These are phyloP conservation scores for Hesperophylax magnus DNA, from an alignment of 1,140 invertebrate species.

Conservation along the genomic window DNA sequence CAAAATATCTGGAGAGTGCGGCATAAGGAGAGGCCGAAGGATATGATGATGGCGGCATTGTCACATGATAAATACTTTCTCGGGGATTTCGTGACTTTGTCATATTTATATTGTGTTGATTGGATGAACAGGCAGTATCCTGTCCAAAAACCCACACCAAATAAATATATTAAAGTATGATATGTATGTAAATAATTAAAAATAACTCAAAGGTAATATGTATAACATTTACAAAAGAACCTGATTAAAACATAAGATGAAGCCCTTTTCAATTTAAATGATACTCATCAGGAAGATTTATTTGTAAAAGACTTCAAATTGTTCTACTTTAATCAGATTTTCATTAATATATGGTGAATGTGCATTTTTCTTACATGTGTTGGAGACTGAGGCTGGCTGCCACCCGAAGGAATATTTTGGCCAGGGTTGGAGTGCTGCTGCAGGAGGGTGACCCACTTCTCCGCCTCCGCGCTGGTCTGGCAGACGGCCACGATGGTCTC, in stretches of 20 bases:
- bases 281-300: no score
- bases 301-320: no score
- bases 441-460: constrained; percentile 89
- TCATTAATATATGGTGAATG: not conserved
- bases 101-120: constrained; percentile 57
- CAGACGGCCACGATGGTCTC: constrained; percentile 91
- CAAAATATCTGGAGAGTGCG: constrained; percentile 82
- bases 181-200: constrained; percentile 18
- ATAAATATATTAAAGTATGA: constrained; percentile 33
- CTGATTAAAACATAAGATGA: constrained; percentile 6
- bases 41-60: constrained; percentile 75
- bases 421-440: constrained; percentile 74
- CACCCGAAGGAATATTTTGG: constrained; percentile 53
- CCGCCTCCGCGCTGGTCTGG: constrained; percentile 86
- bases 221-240: constrained; percentile 2
- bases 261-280: not conserved
- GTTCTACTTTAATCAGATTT: constrained; percentile 5
- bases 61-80: constrained; percentile 70
- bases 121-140: constrained; percentile 40
- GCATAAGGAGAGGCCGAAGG: constrained; percentile 78
- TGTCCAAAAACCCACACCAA: constrained; percentile 47
- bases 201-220: not conserved
- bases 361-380: constrained; percentile 64
- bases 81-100: constrained; percentile 57
- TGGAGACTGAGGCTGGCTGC: constrained; percentile 66